Evolutionary conservation across 2,888 invertebrate genomes (phyloP).

Genomic region (Eugnorisma glareosa): DNA sequence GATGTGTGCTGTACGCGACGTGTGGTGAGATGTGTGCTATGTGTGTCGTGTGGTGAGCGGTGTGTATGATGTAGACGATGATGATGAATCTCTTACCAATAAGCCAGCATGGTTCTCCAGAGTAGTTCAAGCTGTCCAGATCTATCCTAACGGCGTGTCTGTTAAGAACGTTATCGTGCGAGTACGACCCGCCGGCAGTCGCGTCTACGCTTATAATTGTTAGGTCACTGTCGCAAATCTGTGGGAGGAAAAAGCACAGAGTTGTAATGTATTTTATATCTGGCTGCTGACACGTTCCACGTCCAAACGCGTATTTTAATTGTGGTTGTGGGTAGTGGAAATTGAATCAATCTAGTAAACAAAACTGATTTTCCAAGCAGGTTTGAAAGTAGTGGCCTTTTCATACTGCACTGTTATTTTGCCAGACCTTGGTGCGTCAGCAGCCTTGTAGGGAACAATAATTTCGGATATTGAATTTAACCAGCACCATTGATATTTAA

Average conservation of each 20-base stretch:
- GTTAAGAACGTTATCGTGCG: constrained; percentile 81
- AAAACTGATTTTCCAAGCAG: background rate
- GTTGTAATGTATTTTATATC: background rate
- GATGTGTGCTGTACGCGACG: too few species aligned
- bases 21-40: too few species aligned
- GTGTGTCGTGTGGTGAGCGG: too few species aligned
- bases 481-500: too few species aligned
- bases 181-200: constrained; percentile 79
- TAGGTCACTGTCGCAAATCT: constrained; percentile 86
- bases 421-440: background rate
- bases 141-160: constrained; percentile 83
- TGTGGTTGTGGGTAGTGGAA: background rate
- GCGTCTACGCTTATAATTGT: constrained; percentile 84
- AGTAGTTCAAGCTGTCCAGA: constrained; percentile 81
- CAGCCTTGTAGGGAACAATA: too few species aligned
- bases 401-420: background rate
- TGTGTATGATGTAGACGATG: background rate
- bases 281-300: too few species aligned
- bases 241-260: constrained; percentile 5
- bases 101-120: constrained; percentile 84
- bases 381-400: background rate
- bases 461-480: too few species aligned
- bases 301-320: too few species aligned
- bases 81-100: constrained; percentile 72
- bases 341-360: background rate